Evolutionary conservation across 2,888 invertebrate species (phyloP).

Genomic region (Drosophila picticornis): DNA sequence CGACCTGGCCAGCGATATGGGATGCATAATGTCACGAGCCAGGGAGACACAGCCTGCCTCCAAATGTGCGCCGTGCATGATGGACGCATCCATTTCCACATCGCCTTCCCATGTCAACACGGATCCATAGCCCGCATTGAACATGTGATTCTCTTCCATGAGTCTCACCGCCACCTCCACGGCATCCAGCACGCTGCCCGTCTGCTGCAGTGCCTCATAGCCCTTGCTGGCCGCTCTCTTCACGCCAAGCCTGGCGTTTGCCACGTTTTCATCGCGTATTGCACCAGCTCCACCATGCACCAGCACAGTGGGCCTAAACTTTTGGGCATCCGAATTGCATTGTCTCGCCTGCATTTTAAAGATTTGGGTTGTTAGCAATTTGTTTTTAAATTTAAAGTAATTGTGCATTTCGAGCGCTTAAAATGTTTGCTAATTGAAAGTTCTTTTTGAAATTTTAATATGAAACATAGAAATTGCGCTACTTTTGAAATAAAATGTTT

Average conservation of each 20-base stretch:
- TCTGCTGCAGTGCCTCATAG: constrained; percentile 86
- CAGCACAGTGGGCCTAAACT: constrained; percentile 87
- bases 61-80: constrained; percentile 91
- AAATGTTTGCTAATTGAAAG: neutral
- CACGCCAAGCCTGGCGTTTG: constrained; percentile 88
- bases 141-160: constrained; percentile 91
- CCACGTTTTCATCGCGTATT: constrained; percentile 88
- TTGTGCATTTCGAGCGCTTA: constrained; percentile 10
- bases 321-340: too few species aligned
- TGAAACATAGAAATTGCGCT: neutral
- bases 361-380: neutral
- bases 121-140: constrained; percentile 94
- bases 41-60: constrained; percentile 91
- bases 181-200: constrained; percentile 89
- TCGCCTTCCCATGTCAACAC: constrained; percentile 91
- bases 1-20: constrained; percentile 90
- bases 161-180: constrained; percentile 91
- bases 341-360: neutral
- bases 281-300: constrained; percentile 94
- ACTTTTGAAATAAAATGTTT: neutral
- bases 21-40: constrained; percentile 90
- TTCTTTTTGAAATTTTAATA: neutral
- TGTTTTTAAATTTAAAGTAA: neutral
- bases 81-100: constrained; percentile 94
- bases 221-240: constrained; percentile 88